Percentiles rank a stretch among this genome's conserved stretches.
These are phyloP conservation scores for Ataeniobius toweri DNA, from an alignment of 2,797 vertebrate genomes.

Conservation along the genomic window DNA sequence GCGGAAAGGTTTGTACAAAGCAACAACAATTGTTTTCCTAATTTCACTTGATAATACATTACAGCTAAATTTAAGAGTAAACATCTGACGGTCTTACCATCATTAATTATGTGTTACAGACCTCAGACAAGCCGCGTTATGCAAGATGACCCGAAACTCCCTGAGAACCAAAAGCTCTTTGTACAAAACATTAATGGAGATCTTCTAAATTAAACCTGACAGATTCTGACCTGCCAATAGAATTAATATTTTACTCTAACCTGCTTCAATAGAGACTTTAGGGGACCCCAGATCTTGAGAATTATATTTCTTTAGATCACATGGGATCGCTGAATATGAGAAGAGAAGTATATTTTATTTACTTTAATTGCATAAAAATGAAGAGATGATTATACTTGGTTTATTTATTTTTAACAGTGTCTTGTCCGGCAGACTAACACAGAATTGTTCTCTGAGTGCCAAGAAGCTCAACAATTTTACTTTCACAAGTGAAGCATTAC, in stretches of 20 bases:
- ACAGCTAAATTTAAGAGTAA: background rate
- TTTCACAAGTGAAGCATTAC: too few species aligned
- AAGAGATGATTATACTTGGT: too few species aligned
- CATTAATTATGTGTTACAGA: background rate
- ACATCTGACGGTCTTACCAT: background rate
- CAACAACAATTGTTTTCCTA: background rate
- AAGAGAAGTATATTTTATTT: background rate
- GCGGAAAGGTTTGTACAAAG: background rate
- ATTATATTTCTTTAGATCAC: background rate
- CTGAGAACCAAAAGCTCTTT: constrained; percentile 3
- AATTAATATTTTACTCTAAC: background rate
- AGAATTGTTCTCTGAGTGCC: too few species aligned
- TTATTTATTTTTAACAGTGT: too few species aligned
- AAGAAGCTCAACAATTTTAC: too few species aligned
- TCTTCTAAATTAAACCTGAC: background rate
- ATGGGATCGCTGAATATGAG: too few species aligned
- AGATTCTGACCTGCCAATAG: background rate
- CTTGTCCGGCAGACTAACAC: too few species aligned
- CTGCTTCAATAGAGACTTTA: background rate
- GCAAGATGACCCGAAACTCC: background rate
- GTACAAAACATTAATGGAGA: background rate
- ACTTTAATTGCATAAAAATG: background rate
- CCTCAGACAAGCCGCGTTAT: background rate
- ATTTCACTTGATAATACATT: background rate
- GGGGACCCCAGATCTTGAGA: background rate